Conservation (phyloP, 1,140 invertebrate genomes). For the Andricus grossulariae region DNA sequence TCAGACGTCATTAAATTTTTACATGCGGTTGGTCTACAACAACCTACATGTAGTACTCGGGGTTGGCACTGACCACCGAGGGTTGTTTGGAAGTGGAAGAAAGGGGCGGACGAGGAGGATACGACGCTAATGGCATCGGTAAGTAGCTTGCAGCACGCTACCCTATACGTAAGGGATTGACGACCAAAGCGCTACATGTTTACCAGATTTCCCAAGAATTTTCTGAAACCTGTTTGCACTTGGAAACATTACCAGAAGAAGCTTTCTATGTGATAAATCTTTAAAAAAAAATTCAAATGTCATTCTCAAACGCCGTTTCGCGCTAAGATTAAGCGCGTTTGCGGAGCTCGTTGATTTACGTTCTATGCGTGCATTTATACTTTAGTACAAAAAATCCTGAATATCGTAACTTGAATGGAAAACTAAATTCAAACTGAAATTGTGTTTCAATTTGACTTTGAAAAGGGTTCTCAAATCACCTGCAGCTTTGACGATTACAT, state of each 20-base stretch:
- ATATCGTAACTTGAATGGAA: too few species aligned
- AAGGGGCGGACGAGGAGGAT: conserved; percentile 25
- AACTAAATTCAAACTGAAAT: too few species aligned
- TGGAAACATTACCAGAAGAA: background rate
- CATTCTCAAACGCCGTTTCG: too few species aligned
- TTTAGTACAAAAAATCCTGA: too few species aligned
- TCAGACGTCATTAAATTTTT: conserved; percentile 27
- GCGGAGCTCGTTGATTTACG: too few species aligned
- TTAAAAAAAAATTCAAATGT: too few species aligned
- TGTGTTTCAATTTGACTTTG: too few species aligned
- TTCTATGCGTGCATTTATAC: too few species aligned
- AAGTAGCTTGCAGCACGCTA: conserved; percentile 43
- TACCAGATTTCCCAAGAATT: background rate
- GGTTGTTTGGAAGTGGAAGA: conserved; percentile 12
- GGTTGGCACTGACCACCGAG: background rate
- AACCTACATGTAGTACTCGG: background rate
- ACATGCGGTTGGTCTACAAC: conserved; percentile 1
- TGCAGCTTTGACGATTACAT: too few species aligned
- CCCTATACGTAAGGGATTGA: background rate
- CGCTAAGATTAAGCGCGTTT: too few species aligned
- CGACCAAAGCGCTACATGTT: background rate
- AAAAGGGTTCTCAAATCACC: too few species aligned
- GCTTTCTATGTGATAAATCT: background rate
- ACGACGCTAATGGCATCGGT: conserved; percentile 49
- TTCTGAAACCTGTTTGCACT: background rate